Conservation (phyloP, 2,888 invertebrate genomes). For the Dyspetes luteomarginatus region DNA sequence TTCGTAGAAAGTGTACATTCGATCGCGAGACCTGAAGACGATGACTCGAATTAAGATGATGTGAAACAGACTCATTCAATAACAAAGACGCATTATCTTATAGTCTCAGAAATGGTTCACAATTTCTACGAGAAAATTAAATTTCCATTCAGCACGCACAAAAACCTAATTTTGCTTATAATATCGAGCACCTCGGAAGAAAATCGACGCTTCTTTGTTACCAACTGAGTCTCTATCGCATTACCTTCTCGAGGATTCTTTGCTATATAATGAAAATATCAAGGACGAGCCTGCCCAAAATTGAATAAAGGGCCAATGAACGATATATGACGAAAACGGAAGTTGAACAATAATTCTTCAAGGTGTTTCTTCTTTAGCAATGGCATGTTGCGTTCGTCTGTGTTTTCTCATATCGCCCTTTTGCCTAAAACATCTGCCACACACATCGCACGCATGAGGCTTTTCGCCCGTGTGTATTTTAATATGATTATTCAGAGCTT, state of each 20-base stretch:
- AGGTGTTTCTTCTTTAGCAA: conserved; percentile 43
- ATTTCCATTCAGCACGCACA: too few relatives aligned
- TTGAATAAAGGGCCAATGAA: not conserved
- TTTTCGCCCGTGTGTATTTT: conserved; percentile 85
- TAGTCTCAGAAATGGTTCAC: too few relatives aligned
- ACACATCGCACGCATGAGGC: conserved; percentile 78
- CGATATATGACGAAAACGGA: too few relatives aligned
- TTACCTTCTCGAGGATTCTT: too few relatives aligned
- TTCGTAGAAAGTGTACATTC: not conserved
- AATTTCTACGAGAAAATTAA: too few relatives aligned
- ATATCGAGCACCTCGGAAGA: too few relatives aligned
- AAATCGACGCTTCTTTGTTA: too few relatives aligned
- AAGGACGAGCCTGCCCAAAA: not conserved
- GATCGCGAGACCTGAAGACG: not conserved
- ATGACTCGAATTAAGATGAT: too few relatives aligned
- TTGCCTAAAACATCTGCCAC: conserved; percentile 78
- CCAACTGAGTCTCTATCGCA: too few relatives aligned
- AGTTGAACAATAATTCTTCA: not conserved
- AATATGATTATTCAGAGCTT: conserved; percentile 87
- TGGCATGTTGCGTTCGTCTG: conserved; percentile 73
- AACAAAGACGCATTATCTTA: too few relatives aligned
- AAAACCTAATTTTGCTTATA: too few relatives aligned
- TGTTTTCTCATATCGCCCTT: conserved; percentile 81
- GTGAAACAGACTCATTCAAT: too few relatives aligned
- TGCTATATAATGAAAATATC: not conserved